Evolutionary conservation across 53 echinoderm and acorn worm genomes (phyloP).

Genomic region (Arbacia lixula): DNA sequence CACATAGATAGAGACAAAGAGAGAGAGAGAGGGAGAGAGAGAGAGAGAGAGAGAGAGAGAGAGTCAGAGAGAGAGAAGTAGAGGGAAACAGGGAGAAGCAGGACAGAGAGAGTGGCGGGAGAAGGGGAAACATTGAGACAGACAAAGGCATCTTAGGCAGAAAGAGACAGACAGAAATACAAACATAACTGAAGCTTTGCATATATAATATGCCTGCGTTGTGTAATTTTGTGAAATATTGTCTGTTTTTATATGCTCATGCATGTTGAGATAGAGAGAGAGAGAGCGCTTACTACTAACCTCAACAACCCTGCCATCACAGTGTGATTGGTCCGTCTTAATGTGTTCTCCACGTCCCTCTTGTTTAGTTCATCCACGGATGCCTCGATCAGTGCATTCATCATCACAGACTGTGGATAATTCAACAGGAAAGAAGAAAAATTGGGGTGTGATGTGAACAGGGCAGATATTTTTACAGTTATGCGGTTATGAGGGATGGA

Average conservation of each 20-base stretch:
- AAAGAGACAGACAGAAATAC: neutral
- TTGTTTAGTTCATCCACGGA: conserved; percentile 96
- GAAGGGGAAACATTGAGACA: neutral
- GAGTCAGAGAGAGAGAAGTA: neutral
- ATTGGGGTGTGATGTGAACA: too few species aligned
- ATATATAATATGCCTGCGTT: neutral
- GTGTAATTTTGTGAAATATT: too few species aligned
- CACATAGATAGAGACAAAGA: neutral
- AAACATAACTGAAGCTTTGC: neutral
- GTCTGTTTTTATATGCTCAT: neutral
- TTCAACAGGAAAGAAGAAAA: too few species aligned
- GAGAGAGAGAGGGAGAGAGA: neutral
- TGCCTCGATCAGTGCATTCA: conserved; percentile 98
- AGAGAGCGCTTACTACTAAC: too few species aligned
- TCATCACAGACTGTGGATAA: conserved; percentile 95
- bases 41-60: neutral
- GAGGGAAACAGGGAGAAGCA: neutral
- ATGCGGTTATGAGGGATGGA: too few species aligned
- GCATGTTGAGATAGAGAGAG: neutral
- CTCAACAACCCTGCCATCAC: conserved; percentile 80
- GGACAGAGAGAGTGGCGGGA: neutral
- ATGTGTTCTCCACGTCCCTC: conserved; percentile 70
- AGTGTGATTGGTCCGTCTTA: conserved; percentile 56
- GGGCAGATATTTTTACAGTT: too few species aligned
- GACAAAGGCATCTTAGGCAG: neutral